Evolutionary conservation across 2,888 invertebrate genomes (phyloP).

Genomic region (Lasius fuliginosus): DNA sequence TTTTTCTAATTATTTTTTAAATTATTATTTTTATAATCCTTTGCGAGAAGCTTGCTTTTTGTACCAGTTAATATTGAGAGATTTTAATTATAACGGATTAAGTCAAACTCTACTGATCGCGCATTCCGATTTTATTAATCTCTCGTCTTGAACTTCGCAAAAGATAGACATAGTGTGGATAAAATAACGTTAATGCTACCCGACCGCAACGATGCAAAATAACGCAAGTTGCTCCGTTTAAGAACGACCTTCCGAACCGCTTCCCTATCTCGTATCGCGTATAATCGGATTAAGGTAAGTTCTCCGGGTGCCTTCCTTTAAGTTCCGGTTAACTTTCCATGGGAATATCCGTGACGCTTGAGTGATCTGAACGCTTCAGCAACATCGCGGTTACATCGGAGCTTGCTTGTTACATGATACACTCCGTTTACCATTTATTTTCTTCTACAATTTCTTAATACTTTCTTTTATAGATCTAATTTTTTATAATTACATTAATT

Average conservation of each 20-base stretch:
- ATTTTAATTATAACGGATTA: not conserved
- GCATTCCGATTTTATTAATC: conserved; percentile 33
- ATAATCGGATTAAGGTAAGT: conserved; percentile 64
- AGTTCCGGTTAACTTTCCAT: conserved; percentile 59
- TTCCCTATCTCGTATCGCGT: conserved; percentile 54
- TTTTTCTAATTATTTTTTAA: not conserved
- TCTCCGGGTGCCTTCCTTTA: conserved; percentile 55
- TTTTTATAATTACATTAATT: not conserved
- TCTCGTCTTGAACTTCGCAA: not conserved
- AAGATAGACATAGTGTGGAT: conserved; percentile 23
- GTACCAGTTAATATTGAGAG: not conserved
- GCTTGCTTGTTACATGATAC: conserved; percentile 40
- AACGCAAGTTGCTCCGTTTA: conserved; percentile 50
- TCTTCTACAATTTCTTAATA: not conserved
- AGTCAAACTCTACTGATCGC: not conserved
- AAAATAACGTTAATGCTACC: conserved; percentile 16
- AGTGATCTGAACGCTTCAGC: conserved; percentile 46
- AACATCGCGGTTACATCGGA: conserved; percentile 41
- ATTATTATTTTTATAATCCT: not conserved
- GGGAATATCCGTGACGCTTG: conserved; percentile 46
- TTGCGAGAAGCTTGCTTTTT: not conserved
- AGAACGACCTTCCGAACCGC: conserved; percentile 33
- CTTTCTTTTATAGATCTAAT: not conserved
- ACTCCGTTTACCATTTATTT: not conserved
- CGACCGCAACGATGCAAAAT: conserved; percentile 42